These are phyloP conservation scores for Eublepharis macularius DNA, from an alignment of 2,113 vertebrate species.

Conservation along the genomic window DNA sequence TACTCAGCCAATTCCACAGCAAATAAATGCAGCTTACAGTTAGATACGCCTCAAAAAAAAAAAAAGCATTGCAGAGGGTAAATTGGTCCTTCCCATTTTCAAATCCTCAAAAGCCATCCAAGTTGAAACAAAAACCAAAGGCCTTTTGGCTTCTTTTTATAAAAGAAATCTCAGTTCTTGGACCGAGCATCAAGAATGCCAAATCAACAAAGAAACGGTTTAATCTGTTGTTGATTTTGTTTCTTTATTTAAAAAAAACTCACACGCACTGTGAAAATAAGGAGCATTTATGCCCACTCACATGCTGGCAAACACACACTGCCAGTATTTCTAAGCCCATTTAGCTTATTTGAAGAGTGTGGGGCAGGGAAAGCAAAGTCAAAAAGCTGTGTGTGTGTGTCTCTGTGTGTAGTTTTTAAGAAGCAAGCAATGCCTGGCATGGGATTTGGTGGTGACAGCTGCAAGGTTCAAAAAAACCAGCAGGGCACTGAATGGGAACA, in stretches of 20 bases:
- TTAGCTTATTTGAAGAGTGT: constrained; percentile 59
- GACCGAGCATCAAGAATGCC: constrained; percentile 37
- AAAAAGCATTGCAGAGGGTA: background rate
- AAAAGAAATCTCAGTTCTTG: constrained; percentile 52
- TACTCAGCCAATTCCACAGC: background rate
- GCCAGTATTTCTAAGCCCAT: constrained; percentile 59
- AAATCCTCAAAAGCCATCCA: constrained; percentile 34
- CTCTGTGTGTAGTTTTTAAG: constrained; percentile 29
- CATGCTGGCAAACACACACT: constrained; percentile 57
- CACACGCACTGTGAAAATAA: constrained; percentile 46
- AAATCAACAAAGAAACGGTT: background rate
- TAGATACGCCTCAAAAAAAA: accelerated
- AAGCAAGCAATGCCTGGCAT: constrained; percentile 49
- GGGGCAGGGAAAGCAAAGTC: background rate
- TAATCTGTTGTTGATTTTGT: background rate
- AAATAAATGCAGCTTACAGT: background rate
- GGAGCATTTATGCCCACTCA: constrained; percentile 58
- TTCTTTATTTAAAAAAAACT: background rate
- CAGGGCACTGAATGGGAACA: constrained; percentile 25
- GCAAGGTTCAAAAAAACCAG: constrained; percentile 42
- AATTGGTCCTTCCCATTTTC: background rate
- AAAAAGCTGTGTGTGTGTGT: constrained; percentile 48
- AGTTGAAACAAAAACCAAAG: constrained; percentile 43
- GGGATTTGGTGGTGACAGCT: constrained; percentile 33
- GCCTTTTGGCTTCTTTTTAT: constrained; percentile 6